Evolutionary conservation across 2,888 invertebrate species (phyloP).

Genomic region (Flexamia atlantica): DNA sequence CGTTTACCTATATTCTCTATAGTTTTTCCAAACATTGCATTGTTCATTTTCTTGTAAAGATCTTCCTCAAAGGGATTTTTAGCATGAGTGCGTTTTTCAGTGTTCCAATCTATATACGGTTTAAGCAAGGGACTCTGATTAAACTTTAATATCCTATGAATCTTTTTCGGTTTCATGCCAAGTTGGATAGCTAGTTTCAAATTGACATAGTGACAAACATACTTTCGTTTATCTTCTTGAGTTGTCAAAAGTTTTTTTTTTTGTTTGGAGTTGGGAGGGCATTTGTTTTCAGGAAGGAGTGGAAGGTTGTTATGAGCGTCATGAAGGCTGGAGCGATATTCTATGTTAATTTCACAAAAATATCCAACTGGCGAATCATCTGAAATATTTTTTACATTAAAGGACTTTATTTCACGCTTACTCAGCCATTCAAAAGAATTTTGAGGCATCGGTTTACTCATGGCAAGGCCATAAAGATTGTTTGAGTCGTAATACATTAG

Average conservation of each 20-base stretch:
- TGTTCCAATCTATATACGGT: constrained; percentile 69
- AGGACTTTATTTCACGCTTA: neutral
- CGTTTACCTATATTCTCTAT: constrained; percentile 57
- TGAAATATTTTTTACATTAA: neutral
- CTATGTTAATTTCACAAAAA: constrained; percentile 61
- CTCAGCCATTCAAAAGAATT: constrained; percentile 59
- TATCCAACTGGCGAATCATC: constrained; percentile 58
- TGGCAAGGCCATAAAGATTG: constrained; percentile 62
- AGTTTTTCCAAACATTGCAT: constrained; percentile 51
- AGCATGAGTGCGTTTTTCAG: constrained; percentile 66
- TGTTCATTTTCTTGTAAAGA: constrained; percentile 57
- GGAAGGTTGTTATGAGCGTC: constrained; percentile 60
- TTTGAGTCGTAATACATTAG: constrained; percentile 52
- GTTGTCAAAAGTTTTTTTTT: constrained; percentile 61
- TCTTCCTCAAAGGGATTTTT: constrained; percentile 72
- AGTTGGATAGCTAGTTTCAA: constrained; percentile 44
- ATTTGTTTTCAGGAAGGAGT: constrained; percentile 58
- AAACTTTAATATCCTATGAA: constrained; percentile 71
- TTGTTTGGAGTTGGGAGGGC: constrained; percentile 45
- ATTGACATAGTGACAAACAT: constrained; percentile 54
- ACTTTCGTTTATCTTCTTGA: constrained; percentile 53
- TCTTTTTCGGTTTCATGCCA: constrained; percentile 70
- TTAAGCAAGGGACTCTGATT: constrained; percentile 71
- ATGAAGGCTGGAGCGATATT: constrained; percentile 59
- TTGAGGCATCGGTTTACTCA: constrained; percentile 43